Conservation (phyloP, 2,797 vertebrate genomes). For the Pitangus sulphuratus region DNA sequence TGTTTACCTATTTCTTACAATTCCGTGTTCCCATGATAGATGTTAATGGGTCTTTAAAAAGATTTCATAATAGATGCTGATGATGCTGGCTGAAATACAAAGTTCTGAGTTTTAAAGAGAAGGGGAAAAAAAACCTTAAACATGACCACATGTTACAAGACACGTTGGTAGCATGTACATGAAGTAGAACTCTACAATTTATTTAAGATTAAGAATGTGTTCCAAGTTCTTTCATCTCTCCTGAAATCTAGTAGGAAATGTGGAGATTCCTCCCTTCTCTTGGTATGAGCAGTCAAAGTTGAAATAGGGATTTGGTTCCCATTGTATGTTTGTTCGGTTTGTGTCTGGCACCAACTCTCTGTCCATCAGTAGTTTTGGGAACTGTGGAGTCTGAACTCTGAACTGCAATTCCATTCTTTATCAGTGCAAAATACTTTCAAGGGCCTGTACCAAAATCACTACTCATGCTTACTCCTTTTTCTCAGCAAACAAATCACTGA, state of each 20-base stretch:
- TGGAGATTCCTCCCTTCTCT: background rate
- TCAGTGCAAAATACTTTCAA: background rate
- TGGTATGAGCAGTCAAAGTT: background rate
- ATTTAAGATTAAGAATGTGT: background rate
- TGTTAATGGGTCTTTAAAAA: background rate
- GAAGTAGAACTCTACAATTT: background rate
- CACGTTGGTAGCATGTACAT: background rate
- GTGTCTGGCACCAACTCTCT: background rate
- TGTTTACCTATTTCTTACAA: conserved; percentile 6
- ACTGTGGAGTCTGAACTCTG: background rate
- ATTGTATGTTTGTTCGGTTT: background rate
- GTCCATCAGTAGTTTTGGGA: background rate
- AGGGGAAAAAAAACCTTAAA: background rate
- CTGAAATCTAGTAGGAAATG: background rate
- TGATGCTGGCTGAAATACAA: background rate
- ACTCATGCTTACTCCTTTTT: background rate
- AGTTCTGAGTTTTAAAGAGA: background rate
- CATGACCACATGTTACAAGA: background rate
- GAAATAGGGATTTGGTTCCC: background rate
- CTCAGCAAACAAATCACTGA: background rate
- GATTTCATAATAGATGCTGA: background rate
- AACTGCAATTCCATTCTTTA: background rate
- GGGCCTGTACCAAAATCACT: background rate
- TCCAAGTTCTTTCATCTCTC: background rate
- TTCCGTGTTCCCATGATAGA: background rate